A percentile compares a stretch with the other conserved stretches of the same genome.
Conservation (phyloP, 2,113 vertebrate species). For the Zapornia atra region DNA sequence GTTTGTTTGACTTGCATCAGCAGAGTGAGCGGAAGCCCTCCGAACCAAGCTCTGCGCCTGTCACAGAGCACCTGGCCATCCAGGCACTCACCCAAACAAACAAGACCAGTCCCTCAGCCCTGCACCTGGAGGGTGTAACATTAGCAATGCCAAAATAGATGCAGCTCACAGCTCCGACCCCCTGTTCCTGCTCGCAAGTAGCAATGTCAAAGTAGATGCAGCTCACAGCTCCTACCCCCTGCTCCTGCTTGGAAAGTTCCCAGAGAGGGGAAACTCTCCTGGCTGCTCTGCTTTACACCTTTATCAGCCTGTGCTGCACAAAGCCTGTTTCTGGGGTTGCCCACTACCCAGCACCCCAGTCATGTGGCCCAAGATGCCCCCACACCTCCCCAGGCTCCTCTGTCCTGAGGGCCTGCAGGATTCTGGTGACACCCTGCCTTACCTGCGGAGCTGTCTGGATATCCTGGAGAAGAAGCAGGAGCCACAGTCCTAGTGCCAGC, state of each 20-base stretch:
- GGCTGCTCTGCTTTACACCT: not conserved
- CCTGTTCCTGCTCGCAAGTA: not conserved
- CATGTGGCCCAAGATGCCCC: not conserved
- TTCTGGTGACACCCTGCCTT: not conserved
- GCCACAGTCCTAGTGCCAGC: not conserved
- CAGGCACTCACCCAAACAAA: not conserved
- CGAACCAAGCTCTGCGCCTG: not conserved
- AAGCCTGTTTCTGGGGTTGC: not conserved
- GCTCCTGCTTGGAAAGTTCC: not conserved
- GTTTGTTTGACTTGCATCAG: not conserved
- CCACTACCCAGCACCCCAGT: not conserved
- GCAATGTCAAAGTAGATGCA: not conserved
- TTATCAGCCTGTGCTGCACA: not conserved
- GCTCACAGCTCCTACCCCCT: fast-evolving
- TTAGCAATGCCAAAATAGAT: not conserved
- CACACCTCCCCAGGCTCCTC: not conserved
- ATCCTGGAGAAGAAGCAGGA: conserved; percentile 55
- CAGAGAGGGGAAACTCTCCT: not conserved
- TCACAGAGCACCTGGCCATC: not conserved
- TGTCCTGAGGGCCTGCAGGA: not conserved
- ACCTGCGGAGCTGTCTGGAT: conserved; percentile 57
- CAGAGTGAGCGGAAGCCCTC: not conserved
- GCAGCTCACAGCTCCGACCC: fast-evolving
- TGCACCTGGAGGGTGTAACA: not conserved
- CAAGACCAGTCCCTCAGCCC: fast-evolving